Percentiles rank a stretch among this genome's conserved stretches.
These are phyloP conservation scores for Theristicus caerulescens DNA, from an alignment of 2,113 vertebrate genomes.

Conservation along the genomic window DNA sequence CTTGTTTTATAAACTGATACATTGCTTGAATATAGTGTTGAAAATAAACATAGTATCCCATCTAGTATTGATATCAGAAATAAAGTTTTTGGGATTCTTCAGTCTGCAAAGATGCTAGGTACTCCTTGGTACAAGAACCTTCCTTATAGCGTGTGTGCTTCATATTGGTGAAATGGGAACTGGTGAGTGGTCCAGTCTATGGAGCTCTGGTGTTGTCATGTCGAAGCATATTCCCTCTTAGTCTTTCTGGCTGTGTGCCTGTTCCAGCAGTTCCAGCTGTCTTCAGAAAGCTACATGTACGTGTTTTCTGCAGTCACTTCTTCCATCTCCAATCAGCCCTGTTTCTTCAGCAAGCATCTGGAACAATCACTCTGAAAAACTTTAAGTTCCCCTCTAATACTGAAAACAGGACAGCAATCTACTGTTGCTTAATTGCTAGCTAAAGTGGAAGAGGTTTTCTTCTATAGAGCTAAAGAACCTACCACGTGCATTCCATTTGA, in stretches of 20 bases:
- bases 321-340: neutral
- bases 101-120: neutral
- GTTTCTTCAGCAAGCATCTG: neutral
- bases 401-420: neutral
- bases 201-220: neutral
- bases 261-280: neutral
- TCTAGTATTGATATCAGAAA: neutral
- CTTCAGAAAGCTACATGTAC: neutral
- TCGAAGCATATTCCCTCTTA: neutral
- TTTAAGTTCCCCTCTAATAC: neutral
- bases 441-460: neutral
- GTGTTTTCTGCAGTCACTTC: neutral
- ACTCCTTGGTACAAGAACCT: neutral
- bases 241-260: neutral
- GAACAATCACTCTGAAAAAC: neutral
- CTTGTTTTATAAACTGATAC: neutral
- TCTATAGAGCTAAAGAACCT: neutral
- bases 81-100: neutral
- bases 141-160: rapidly evolving
- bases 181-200: neutral
- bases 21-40: neutral
- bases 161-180: neutral
- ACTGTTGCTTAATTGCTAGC: neutral
- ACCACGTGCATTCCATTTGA: neutral
- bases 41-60: neutral